These are phyloP conservation scores for Pachyramphus minor DNA, from an alignment of 2,113 vertebrate species.

Conservation along the genomic window DNA sequence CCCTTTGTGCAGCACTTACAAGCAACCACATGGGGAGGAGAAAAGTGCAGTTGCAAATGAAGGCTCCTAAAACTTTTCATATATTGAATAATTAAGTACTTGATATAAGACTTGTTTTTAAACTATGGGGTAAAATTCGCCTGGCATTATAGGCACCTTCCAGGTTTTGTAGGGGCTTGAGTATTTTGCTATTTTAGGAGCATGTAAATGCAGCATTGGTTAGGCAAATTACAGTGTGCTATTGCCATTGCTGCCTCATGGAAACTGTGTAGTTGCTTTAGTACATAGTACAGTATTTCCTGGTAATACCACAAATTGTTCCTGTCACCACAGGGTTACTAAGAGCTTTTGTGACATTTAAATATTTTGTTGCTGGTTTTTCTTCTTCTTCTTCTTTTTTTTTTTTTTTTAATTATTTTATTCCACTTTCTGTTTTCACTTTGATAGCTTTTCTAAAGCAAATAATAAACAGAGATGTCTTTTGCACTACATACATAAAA, in stretches of 20 bases:
- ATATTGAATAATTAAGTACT: not conserved
- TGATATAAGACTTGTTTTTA: not conserved
- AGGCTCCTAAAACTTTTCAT: not conserved
- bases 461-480: conserved; percentile 41
- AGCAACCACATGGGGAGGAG: not conserved
- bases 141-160: not conserved
- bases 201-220: not conserved
- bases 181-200: not conserved
- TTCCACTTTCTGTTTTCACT: conserved; percentile 11
- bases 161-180: not conserved
- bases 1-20: not conserved
- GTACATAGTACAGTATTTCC: not conserved
- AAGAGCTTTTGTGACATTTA: not conserved
- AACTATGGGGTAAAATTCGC: not conserved
- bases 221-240: not conserved
- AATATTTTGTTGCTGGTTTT: fast-evolving
- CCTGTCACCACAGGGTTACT: not conserved
- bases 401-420: not conserved
- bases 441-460: conserved; percentile 28
- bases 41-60: not conserved
- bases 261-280: not conserved
- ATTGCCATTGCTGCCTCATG: not conserved
- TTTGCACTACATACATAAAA: conserved; percentile 9
- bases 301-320: not conserved
- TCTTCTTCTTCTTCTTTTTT: too few species aligned